Percentiles rank a stretch among this genome's conserved stretches.
Evolutionary conservation across 2,113 vertebrate genomes (phyloP).

Genomic region (Scalopus aquaticus): DNA sequence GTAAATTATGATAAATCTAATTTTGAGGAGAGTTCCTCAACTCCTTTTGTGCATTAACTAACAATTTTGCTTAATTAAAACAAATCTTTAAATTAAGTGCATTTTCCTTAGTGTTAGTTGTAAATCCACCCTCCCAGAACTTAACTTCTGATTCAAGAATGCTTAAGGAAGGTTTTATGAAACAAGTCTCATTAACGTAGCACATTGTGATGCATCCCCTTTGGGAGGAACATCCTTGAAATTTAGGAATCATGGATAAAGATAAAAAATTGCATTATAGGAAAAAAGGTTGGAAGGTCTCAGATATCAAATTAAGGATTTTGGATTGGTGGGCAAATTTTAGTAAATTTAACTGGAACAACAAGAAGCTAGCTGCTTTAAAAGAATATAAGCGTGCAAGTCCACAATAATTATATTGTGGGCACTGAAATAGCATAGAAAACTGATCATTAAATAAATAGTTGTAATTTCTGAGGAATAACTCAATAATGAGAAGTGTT

Average conservation of each 20-base stretch:
- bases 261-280: neutral
- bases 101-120: neutral
- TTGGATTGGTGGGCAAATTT: neutral
- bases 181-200: neutral
- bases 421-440: neutral
- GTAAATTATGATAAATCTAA: neutral
- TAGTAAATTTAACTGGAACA: neutral
- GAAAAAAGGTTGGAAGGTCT: neutral
- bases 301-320: neutral
- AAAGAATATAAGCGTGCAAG: neutral
- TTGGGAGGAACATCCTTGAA: neutral
- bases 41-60: neutral
- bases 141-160: constrained; percentile 11
- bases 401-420: neutral
- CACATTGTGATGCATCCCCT: neutral
- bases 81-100: neutral
- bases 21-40: neutral
- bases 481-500: neutral
- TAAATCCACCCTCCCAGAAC: neutral
- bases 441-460: neutral
- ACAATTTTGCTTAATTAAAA: neutral
- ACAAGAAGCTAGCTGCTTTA: neutral
- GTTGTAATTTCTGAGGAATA: neutral
- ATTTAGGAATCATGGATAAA: neutral
- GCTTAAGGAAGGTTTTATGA: neutral